phyloP scores from a whole-genome alignment of 2,888 invertebrate species.

The Autographa gamma region DNA sequence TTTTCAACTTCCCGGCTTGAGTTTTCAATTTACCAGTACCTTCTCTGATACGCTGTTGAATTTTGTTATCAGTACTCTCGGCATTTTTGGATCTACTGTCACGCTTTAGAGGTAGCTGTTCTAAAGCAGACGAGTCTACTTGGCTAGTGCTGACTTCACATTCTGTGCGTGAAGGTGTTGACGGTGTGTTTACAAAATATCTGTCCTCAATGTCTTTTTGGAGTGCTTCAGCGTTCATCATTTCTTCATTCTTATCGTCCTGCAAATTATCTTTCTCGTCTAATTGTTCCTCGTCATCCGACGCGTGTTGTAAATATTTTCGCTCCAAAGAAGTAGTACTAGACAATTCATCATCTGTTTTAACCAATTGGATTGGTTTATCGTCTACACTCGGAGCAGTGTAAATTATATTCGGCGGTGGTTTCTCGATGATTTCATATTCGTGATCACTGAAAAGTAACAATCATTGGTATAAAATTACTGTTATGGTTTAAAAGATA shows the following conservation, averaged over 20 bases:
- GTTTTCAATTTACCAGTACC: constrained; percentile 92
- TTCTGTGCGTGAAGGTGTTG: constrained; percentile 90
- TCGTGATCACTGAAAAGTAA: constrained; percentile 95
- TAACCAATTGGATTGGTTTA: constrained; percentile 69
- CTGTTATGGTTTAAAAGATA: neutral
- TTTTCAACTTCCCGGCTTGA: constrained; percentile 92
- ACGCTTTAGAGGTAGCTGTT: constrained; percentile 90
- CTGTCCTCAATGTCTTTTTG: constrained; percentile 91
- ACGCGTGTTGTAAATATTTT: constrained; percentile 85
- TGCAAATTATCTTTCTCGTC: constrained; percentile 76
- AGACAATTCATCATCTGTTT: constrained; percentile 86
- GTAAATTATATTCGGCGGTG: constrained; percentile 84
- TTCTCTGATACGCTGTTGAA: constrained; percentile 91
- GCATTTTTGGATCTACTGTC: constrained; percentile 87
- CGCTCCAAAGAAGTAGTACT: constrained; percentile 86
- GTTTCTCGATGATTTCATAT: constrained; percentile 96
- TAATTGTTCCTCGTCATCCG: constrained; percentile 82
- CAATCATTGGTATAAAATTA: constrained; percentile 32
- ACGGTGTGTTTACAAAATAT: constrained; percentile 89
- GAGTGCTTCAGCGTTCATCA: constrained; percentile 85
- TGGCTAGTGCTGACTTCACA: constrained; percentile 91
- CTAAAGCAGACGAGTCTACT: constrained; percentile 91
- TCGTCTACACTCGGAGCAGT: constrained; percentile 79
- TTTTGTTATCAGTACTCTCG: constrained; percentile 87
- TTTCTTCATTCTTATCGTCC: constrained; percentile 70